These are phyloP conservation scores for Pogonocichla stellata DNA, from an alignment of 2,113 vertebrate genomes.

Conservation along the genomic window DNA sequence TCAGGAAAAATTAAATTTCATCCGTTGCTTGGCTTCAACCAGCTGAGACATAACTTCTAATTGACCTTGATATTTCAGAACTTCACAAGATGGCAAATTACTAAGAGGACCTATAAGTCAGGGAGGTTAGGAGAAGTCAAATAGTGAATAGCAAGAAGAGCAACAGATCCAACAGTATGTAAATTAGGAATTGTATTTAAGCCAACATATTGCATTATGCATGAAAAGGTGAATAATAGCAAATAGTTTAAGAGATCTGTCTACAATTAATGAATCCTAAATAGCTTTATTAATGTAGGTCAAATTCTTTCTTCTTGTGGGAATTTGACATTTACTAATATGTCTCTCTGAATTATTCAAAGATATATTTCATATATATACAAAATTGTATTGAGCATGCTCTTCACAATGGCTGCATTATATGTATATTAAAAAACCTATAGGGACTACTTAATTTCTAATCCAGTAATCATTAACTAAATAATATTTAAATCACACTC, in stretches of 20 bases:
- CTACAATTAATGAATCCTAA: constrained; percentile 77
- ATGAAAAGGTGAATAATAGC: constrained; percentile 68
- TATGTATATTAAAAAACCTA: constrained; percentile 8
- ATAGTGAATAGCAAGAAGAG: not conserved
- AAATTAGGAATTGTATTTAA: constrained; percentile 43
- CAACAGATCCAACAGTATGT: constrained; percentile 18
- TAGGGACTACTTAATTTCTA: constrained; percentile 32
- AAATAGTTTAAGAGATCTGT: constrained; percentile 68
- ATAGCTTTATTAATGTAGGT: constrained; percentile 76
- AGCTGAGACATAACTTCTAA: not conserved
- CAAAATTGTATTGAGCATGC: constrained; percentile 10
- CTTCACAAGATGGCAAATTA: not conserved
- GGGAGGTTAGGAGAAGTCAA: not conserved
- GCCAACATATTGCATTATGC: constrained; percentile 65
- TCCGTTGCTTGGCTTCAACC: not conserved
- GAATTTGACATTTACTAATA: constrained; percentile 77
- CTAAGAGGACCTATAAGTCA: not conserved
- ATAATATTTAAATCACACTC: constrained; percentile 45
- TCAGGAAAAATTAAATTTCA: not conserved
- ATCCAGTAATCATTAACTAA: constrained; percentile 67
- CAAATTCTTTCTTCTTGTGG: constrained; percentile 69
- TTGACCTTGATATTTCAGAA: constrained; percentile 14
- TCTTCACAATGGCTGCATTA: not conserved
- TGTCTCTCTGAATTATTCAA: constrained; percentile 66
- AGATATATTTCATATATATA: not conserved